A percentile compares a stretch with the other conserved stretches of the same genome.
phyloP scores from a whole-genome alignment of 2,888 invertebrate species.

The Brachyopa scutellaris region DNA sequence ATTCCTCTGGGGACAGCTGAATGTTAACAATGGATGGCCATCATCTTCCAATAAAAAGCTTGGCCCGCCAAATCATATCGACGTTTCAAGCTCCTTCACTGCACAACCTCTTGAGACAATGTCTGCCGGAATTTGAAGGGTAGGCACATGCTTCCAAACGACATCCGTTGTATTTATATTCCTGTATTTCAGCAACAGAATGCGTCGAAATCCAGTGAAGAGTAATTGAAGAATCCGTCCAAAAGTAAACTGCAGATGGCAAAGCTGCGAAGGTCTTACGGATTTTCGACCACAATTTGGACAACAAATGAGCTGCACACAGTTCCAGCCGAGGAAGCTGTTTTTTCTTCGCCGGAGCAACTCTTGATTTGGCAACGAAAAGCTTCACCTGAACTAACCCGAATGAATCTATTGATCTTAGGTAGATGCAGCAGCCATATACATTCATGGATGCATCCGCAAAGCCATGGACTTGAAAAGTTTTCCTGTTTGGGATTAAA shows the following conservation, averaged over 20 bases:
- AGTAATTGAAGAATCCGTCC: no score
- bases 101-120: conserved; percentile 27
- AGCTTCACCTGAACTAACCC: no score
- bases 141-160: conserved; percentile 6
- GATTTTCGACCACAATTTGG: no score
- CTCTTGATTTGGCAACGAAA: no score
- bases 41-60: neutral
- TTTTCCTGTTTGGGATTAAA: neutral
- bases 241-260: no score
- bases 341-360: neutral
- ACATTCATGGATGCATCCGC: conserved; percentile 26
- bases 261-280: no score
- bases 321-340: no score
- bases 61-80: conserved; percentile 18
- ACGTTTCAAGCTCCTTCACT: conserved; percentile 13
- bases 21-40: conserved; percentile 12
- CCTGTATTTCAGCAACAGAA: conserved; percentile 22
- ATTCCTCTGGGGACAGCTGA: no score
- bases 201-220: conserved; percentile 1
- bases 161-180: neutral
- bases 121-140: neutral
- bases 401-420: no score
- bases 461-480: no score
- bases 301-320: no score
- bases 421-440: conserved; percentile 3